Evolutionary conservation across 2,797 vertebrate species (phyloP), one percentile per base, ranked within the genome.

Genomic region (Chelidonichthys spinosus): DNA sequence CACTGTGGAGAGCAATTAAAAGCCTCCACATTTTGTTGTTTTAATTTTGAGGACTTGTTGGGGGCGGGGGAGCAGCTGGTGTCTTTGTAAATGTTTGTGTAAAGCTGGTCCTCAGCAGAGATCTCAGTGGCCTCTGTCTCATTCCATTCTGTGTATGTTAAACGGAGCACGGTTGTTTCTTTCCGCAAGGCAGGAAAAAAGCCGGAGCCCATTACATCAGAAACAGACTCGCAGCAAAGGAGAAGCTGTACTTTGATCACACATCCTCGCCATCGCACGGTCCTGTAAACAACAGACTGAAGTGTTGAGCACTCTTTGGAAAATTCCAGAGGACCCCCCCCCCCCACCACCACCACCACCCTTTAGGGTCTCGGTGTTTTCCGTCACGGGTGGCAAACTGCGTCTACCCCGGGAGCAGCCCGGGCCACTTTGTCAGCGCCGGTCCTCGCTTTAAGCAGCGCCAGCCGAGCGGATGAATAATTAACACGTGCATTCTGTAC

Each of bases 401-500:
- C 49, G 14, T 76, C 76, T 47, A 68, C 79, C 79, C 63, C 15
- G 74, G 84, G 90, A 89, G 79, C 42, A 72, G 81, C 69, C 54
- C 2, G 72, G 86, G 83, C 83, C 87, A 91, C 92, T 94, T 93
- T 93, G 90, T 90, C 82, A 82, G 82, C 55, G 63, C 76, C 81
- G 9, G 65, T 78, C 78, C 63, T 68, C 58, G 66, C 75, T 89
- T 61, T 42, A 63, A 87, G 76, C 87, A 65, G 85, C 83, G 71
- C 15, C 87, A 83, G 86, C 84, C 69, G 55, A 78, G 78, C 81
- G 32, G 89, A 94, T 95, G 86, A 95, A 95, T 95, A 93, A 95
- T 94, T 95, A 88, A 95, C 76, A 68, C 56, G 68, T 73, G 86
- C 89, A 83, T 94, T 93, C 92, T 94, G 92, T 94, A 93, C 93